Base-by-base conservation (phyloP, 2,113 vertebrate species). In the Octodon degus region DNA sequence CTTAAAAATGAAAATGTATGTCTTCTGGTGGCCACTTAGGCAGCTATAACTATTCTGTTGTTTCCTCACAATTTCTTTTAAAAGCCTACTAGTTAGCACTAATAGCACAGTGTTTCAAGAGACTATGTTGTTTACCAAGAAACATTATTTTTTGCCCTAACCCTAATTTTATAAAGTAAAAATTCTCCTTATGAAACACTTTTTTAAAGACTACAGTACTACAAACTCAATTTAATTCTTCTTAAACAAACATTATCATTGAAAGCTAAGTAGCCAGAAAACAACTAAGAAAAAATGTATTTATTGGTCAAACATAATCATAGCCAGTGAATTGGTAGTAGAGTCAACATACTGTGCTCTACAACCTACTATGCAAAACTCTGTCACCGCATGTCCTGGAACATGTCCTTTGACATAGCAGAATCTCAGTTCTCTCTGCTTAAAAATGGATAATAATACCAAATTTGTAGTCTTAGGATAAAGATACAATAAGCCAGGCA, bases 211-310 rank as follows among this genome's bases (percentile, higher is more conserved):
- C 22, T 43, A 22, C 40, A 40, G 16, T 86, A 91, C 81, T 90
- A 79, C 58, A 86, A 89, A 93, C 85, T 81, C 37, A 92, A 87
- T 19, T 85, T 37, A 16, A 67, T 96, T 77, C 16, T 92, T 86
- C 19, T 80, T 92, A 80, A 94, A 86, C 7, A 11, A 87, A 34
- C 5, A 2, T 77, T 72, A 74, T 90, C 80, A 76, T 55, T 96
- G 89, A 96, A 95, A 79, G 77, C 27, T 89, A 47, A 90, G 34
- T 92, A 27, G 81, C 27, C 77, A 14, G 81, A 43, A 93, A 91
- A 63, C 20, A 95, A 91, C 72, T 91, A 83, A 97, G 74, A 50
- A 4, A 43, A 72, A 65, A n/a, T 43, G 50, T 87, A 90, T 25
- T 63, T 91, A 62, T 89, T 88, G 68, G 40, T 89, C 30, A 70